Conservation (phyloP, 2,797 vertebrate genomes). For the Scyliorhinus canicula region DNA sequence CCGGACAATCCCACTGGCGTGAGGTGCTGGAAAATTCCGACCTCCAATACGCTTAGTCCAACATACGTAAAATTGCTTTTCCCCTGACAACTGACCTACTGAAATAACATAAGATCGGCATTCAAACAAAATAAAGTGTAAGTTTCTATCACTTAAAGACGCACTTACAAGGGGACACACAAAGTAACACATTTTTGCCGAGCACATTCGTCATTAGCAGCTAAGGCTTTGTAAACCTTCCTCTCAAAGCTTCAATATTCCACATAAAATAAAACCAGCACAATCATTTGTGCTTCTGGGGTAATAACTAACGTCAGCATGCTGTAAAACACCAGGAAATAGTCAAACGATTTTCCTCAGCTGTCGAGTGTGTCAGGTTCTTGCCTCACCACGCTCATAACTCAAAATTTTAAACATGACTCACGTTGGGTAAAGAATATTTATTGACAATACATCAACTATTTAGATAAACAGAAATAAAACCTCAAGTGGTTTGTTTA, state of each 20-base stretch:
- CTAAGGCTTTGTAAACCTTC: background rate
- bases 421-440: background rate
- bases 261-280: background rate
- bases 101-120: background rate
- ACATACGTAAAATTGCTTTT: background rate
- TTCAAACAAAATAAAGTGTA: background rate
- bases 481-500: background rate
- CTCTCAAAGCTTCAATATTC: background rate
- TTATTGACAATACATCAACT: slow-evolving; percentile 13
- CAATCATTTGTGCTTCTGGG: background rate
- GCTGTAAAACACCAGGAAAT: slow-evolving; percentile 2
- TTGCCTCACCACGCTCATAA: background rate
- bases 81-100: background rate
- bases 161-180: background rate
- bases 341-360: background rate
- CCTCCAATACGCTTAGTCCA: background rate
- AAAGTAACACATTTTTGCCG: background rate
- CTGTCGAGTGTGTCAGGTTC: background rate
- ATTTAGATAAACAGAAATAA: slow-evolving; percentile 13
- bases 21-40: too few relatives aligned
- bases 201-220: too few relatives aligned
- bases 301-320: background rate
- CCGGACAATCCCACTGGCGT: too few relatives aligned
- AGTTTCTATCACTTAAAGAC: too few relatives aligned
- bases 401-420: background rate